phyloP scores from a whole-genome alignment of 1,140 invertebrate species.

The Drosophila insularis region DNA sequence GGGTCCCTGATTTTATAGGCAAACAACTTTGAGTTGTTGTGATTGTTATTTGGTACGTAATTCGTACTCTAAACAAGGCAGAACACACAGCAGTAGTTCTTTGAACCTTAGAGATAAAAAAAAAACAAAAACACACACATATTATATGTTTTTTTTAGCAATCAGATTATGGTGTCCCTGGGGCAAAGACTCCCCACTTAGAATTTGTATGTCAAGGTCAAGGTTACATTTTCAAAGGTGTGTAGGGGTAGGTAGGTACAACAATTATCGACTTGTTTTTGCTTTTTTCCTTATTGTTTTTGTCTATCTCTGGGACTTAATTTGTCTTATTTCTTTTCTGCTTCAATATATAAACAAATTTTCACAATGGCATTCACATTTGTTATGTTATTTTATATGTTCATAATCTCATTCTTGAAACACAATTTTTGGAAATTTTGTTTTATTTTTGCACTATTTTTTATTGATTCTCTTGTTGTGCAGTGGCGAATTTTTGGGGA shows the following conservation, averaged over 20 bases:
- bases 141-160: not conserved
- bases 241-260: not conserved
- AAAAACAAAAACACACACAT: not conserved
- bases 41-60: not conserved
- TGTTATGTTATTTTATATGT: no score
- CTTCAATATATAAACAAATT: no score
- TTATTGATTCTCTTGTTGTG: no score
- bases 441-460: no score
- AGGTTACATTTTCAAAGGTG: slow-evolving; percentile 10
- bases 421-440: no score
- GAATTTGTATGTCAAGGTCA: slow-evolving; percentile 19
- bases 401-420: no score
- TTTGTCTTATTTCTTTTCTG: no score
- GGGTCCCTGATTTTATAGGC: not conserved
- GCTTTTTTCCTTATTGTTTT: not conserved
- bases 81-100: not conserved
- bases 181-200: not conserved
- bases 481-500: no score
- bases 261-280: not conserved
- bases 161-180: not conserved
- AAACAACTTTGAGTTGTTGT: not conserved
- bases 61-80: not conserved
- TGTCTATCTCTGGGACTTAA: no score
- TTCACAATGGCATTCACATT: no score
- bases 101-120: slow-evolving; percentile 2